A percentile compares a stretch with the other conserved stretches of the same genome.
These are phyloP conservation scores for Odobenus rosmarus DNA, from an alignment of 2,113 vertebrate species.

Conservation along the genomic window DNA sequence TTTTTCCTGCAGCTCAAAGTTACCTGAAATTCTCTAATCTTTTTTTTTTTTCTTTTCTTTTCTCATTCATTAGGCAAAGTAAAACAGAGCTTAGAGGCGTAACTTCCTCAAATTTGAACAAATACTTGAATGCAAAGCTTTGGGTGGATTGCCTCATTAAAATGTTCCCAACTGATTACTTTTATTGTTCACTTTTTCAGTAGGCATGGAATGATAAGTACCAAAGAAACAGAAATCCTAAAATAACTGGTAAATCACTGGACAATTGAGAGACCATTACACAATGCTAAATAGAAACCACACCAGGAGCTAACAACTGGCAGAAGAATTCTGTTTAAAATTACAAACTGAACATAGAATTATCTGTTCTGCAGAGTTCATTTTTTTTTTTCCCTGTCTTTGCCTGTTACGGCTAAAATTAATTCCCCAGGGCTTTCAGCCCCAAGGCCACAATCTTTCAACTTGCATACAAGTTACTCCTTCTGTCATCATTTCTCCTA, in stretches of 20 bases:
- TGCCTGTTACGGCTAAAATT: constrained; percentile 2
- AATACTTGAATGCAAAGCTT: constrained; percentile 65
- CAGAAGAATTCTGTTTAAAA: constrained; percentile 64
- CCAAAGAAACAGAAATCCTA: constrained; percentile 70
- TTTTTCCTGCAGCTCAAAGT: constrained; percentile 1
- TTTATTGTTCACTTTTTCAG: constrained; percentile 74
- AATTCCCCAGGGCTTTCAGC: constrained; percentile 34
- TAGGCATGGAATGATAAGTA: constrained; percentile 69
- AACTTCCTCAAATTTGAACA: constrained; percentile 64
- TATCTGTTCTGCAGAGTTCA: constrained; percentile 58
- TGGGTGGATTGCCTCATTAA: constrained; percentile 65
- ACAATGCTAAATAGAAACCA: constrained; percentile 69
- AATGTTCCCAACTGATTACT: constrained; percentile 72
- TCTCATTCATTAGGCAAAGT: constrained; percentile 53
- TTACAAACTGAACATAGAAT: constrained; percentile 62
- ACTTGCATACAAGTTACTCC: neutral
- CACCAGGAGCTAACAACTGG: constrained; percentile 35
- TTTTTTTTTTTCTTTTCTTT: constrained; percentile 58
- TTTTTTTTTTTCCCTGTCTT: neutral
- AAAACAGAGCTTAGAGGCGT: constrained; percentile 4
- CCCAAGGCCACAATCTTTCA: constrained; percentile 48
- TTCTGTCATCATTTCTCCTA: constrained; percentile 42
- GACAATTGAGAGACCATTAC: constrained; percentile 71
- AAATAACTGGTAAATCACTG: constrained; percentile 79
- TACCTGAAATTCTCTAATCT: constrained; percentile 48